Conservation (phyloP, 1,140 invertebrate species). For the Arctopsyche grandis region DNA sequence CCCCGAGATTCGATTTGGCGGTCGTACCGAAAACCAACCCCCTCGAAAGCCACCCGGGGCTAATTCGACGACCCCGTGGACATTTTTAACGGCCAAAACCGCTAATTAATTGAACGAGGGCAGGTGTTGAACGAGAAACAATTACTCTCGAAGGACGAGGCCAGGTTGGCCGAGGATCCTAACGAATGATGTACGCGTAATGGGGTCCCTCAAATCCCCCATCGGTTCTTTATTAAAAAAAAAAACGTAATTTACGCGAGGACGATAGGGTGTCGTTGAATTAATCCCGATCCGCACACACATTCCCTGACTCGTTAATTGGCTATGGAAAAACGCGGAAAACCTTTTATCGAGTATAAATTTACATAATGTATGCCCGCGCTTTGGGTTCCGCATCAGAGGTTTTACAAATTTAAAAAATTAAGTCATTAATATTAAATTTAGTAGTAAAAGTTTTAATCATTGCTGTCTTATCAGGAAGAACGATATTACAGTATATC, state of each 20-base stretch:
- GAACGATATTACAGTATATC: no score
- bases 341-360: not conserved
- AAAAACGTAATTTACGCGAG: constrained; percentile 8
- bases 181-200: not conserved
- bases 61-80: constrained; percentile 14
- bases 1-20: constrained; percentile 5
- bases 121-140: constrained; percentile 45
- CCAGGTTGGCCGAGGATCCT: constrained; percentile 16
- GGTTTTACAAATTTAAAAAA: no score
- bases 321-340: constrained; percentile 16
- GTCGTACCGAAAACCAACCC: not conserved
- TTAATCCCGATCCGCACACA: not conserved
- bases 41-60: constrained; percentile 7
- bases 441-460: no score
- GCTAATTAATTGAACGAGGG: constrained; percentile 41
- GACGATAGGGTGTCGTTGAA: not conserved
- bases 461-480: no score
- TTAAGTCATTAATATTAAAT: no score
- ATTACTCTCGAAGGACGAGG: constrained; percentile 37
- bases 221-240: not conserved
- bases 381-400: no score
- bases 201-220: not conserved
- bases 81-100: constrained; percentile 41
- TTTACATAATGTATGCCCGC: no score
- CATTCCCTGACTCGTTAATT: not conserved